A percentile compares a stretch with the other conserved stretches of the same genome.
Evolutionary conservation across 2,113 vertebrate species (phyloP).

Genomic region (Hucho hucho): DNA sequence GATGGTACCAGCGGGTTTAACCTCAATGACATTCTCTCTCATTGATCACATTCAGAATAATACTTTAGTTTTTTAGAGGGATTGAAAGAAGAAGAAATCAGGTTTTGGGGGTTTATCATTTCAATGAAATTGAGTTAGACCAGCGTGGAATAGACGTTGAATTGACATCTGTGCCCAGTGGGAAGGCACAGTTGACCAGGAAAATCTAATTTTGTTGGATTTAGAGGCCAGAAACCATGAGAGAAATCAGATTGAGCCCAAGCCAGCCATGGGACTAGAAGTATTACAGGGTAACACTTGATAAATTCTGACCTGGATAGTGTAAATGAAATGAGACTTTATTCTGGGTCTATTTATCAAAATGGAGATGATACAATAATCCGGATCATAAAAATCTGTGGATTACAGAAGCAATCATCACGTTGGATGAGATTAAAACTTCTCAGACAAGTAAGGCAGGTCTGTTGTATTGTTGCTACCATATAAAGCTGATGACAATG

Average conservation of each 20-base stretch:
- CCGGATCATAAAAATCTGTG: constrained; percentile 66
- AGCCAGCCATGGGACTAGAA: not conserved
- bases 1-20: not conserved
- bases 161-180: too few relatives aligned
- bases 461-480: not conserved
- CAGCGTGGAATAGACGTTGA: too few relatives aligned
- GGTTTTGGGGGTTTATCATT: too few relatives aligned
- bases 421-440: constrained; percentile 58
- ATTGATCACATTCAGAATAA: too few relatives aligned
- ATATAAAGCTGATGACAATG: constrained; percentile 21
- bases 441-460: constrained; percentile 5
- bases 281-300: constrained; percentile 8
- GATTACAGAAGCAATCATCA: constrained; percentile 68
- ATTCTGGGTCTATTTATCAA: constrained; percentile 55
- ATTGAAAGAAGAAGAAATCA: too few relatives aligned
- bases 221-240: not conserved
- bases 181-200: too few relatives aligned
- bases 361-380: constrained; percentile 65
- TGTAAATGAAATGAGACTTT: constrained; percentile 59
- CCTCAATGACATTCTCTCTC: not conserved
- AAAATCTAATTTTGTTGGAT: too few relatives aligned
- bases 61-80: too few relatives aligned
- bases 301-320: constrained; percentile 60
- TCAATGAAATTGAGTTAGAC: too few relatives aligned
- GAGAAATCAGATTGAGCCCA: not conserved